Evolutionary conservation across 2,888 invertebrate genomes (phyloP).

Genomic region (Brachyptera risi): DNA sequence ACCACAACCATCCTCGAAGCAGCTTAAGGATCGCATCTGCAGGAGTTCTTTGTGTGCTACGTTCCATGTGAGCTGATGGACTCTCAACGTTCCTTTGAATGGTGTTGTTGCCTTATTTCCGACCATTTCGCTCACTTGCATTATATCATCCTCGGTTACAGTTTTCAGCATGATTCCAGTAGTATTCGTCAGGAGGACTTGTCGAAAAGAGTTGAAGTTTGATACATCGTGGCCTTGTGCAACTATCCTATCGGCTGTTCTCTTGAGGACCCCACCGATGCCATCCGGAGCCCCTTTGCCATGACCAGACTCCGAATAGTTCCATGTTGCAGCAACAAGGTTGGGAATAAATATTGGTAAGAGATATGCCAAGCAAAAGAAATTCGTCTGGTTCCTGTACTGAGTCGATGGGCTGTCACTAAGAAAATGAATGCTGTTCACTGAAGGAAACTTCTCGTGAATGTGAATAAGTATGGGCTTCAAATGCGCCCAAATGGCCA

Average conservation of each 20-base stretch:
- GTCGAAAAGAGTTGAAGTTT: background rate
- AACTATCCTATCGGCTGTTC: background rate
- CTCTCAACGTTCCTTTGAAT: background rate
- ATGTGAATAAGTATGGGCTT: constrained; percentile 37
- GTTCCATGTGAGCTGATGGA: background rate
- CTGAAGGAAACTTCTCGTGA: constrained; percentile 21
- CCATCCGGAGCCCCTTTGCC: background rate
- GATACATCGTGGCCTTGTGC: background rate
- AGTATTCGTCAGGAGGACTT: background rate
- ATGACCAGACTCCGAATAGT: background rate
- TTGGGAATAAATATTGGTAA: background rate
- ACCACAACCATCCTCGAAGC: background rate
- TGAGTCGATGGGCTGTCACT: constrained; percentile 43
- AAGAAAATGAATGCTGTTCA: constrained; percentile 38
- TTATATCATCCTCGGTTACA: background rate
- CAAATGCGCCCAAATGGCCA: constrained; percentile 43
- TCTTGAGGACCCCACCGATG: background rate
- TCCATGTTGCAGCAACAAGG: background rate
- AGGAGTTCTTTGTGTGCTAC: background rate
- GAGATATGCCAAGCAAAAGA: constrained; percentile 34
- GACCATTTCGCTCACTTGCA: background rate
- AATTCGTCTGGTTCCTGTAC: constrained; percentile 42
- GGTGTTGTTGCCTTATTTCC: background rate
- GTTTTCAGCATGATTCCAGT: background rate
- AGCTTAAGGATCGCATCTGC: background rate